Evolutionary conservation across 2,113 vertebrate species (phyloP), one percentile per base, ranked within the genome.

Genomic region (Pterophyllum scalare): DNA sequence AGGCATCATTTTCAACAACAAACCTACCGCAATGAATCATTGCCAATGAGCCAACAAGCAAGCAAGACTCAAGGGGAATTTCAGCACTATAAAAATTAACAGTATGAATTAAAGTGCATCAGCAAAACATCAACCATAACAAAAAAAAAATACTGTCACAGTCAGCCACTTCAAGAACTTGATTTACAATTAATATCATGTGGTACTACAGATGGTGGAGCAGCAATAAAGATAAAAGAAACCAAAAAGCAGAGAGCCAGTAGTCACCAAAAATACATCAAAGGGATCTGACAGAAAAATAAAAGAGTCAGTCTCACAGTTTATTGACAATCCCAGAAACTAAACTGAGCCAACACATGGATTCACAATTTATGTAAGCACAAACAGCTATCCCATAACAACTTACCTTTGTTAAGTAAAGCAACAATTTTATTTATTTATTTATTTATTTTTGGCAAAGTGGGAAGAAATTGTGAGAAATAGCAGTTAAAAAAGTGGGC

Each of bases 261-360:
- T 40, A 40, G 59, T 38, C n/a, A 62, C 22, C 49, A 67, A 65
- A 74, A 75, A 77, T 28, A 70, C n/a, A 75, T 46, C 24, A 77
- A 76, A 24, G 20, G 61, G 13, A 81, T 59, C n/a, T 35, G 67
- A 84, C 28, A 61, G 72, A 81, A 43, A 75, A 38, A 72, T 54
- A 31, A 28, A 77, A 52, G 15, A 65, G 22, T 3, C 14, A 6
- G 2, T 13, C n/a, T 81, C 22, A 59, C 60, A 24, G 64, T 57
- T 77, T 46, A 65, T 67, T 54, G 17, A 72, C 82, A 60, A 49
- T 58, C 31, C 10, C 62, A 65, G 9, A 60, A 80, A 13, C 38
- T 35, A 26, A 70, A 59, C 20, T 9, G 38, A 57, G 33, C 17
- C 62, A 56, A 6, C 31, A 77, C 19, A 60, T 12, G 38, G 38